phyloP scores from a whole-genome alignment of 1,140 invertebrate genomes.

The Colletes latitarsis region DNA sequence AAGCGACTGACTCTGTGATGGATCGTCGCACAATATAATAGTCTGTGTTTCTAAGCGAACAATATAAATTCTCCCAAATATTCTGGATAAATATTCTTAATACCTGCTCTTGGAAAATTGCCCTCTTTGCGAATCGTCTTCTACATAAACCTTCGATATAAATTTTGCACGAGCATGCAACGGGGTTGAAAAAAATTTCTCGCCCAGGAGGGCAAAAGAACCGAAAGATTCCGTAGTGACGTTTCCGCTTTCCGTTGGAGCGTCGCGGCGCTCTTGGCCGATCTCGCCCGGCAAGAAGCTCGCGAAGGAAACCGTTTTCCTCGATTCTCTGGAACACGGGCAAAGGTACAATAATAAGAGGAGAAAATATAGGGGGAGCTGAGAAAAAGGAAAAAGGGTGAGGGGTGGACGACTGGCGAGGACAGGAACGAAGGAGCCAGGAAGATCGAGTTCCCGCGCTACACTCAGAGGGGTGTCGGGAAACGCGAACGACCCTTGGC shows the following conservation, averaged over 20 bases:
- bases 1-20: no score
- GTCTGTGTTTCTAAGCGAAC: no score
- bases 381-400: not conserved
- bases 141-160: no score
- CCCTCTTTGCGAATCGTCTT: no score
- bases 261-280: not conserved
- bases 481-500: slow-evolving; percentile 67
- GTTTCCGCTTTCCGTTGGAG: slow-evolving; percentile 1
- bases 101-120: no score
- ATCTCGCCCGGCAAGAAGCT: not conserved
- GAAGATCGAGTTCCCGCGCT: slow-evolving; percentile 35
- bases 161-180: no score
- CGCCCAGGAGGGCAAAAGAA: slow-evolving; percentile 33
- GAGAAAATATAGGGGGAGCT: not conserved
- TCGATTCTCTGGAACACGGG: not conserved
- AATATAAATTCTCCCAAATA: no score
- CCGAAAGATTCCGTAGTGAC: slow-evolving; percentile 7
- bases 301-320: slow-evolving; percentile 16
- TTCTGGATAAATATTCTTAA: no score
- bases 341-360: not conserved
- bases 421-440: slow-evolving; percentile 14
- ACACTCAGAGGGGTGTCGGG: slow-evolving; percentile 45
- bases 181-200: slow-evolving; percentile 6
- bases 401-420: not conserved
- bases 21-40: no score